Percentiles rank a stretch among this genome's conserved stretches.
These are phyloP conservation scores for Melipona quadrifasciata DNA, from an alignment of 1,140 invertebrate species.

Conservation along the genomic window DNA sequence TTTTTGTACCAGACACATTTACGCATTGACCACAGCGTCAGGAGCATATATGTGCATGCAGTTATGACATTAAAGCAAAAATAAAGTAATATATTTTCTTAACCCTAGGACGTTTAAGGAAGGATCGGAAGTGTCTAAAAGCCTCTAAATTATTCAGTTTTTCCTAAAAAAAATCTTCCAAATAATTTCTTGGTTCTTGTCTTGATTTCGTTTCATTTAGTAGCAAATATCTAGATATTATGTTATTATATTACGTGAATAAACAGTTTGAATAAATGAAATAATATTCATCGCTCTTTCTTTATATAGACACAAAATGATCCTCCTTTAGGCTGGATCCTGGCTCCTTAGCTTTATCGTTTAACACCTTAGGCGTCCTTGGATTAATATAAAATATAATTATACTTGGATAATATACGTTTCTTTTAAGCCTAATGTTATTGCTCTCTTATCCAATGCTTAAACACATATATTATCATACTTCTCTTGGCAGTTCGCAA, in stretches of 20 bases:
- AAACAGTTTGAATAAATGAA: not conserved
- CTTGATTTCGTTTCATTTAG: no score
- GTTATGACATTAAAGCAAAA: constrained; percentile 10
- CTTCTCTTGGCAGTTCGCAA: not conserved
- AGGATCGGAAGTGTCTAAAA: not conserved
- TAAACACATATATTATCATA: not conserved
- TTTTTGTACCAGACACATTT: constrained; percentile 19
- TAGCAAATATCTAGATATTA: no score
- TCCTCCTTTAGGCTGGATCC: not conserved
- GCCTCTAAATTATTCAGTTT: not conserved
- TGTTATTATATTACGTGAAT: no score
- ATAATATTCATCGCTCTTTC: not conserved
- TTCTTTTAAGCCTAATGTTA: not conserved
- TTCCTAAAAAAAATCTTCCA: not conserved
- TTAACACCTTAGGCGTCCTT: not conserved
- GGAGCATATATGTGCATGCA: constrained; percentile 7
- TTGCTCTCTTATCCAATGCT: not conserved
- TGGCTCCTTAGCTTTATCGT: no score
- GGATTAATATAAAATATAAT: not conserved
- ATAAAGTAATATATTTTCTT: not conserved
- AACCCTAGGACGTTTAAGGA: not conserved
- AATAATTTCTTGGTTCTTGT: no score
- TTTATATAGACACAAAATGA: not conserved
- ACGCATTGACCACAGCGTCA: not conserved
- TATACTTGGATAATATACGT: not conserved